Percentiles rank a stretch among this genome's conserved stretches.
Conservation (phyloP, 2,888 invertebrate genomes). For the Mythimna lalbum region DNA sequence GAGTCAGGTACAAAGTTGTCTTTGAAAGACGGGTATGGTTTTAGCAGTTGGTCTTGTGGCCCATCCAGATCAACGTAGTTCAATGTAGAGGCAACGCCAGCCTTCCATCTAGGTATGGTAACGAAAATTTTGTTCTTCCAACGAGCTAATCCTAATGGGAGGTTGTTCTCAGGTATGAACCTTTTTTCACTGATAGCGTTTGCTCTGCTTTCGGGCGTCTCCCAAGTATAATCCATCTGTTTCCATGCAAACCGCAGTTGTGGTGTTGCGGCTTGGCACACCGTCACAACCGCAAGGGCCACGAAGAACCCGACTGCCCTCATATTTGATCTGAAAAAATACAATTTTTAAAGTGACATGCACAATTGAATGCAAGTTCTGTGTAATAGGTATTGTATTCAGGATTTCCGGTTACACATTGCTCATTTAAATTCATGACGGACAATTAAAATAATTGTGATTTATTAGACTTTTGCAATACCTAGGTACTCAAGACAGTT, state of each 20-base stretch:
- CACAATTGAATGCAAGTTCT: constrained; percentile 12
- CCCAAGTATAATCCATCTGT: constrained; percentile 92
- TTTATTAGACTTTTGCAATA: constrained; percentile 37
- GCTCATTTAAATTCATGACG: constrained; percentile 37
- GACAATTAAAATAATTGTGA: constrained; percentile 33
- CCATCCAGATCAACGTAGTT: constrained; percentile 92
- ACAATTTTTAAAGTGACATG: constrained; percentile 3
- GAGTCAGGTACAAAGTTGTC: constrained; percentile 94
- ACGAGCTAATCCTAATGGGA: constrained; percentile 93
- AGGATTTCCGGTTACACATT: constrained; percentile 37
- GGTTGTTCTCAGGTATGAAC: constrained; percentile 92
- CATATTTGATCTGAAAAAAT: constrained; percentile 74
- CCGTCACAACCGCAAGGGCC: constrained; percentile 74
- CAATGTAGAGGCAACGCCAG: constrained; percentile 93
- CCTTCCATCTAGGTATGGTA: constrained; percentile 93
- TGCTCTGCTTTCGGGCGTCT: constrained; percentile 90
- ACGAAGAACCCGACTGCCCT: constrained; percentile 74
- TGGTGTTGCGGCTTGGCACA: constrained; percentile 86
- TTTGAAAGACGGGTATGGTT: constrained; percentile 94
- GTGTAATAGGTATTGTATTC: background rate
- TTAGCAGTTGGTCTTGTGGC: constrained; percentile 93
- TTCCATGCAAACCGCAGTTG: constrained; percentile 93
- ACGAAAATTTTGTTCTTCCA: constrained; percentile 94
- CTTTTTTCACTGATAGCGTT: constrained; percentile 91
- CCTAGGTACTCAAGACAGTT: constrained; percentile 23